Evolutionary conservation across 1,140 invertebrate genomes (phyloP), one percentile per base, ranked within the genome.

Genomic region (Hormaphis cornu): DNA sequence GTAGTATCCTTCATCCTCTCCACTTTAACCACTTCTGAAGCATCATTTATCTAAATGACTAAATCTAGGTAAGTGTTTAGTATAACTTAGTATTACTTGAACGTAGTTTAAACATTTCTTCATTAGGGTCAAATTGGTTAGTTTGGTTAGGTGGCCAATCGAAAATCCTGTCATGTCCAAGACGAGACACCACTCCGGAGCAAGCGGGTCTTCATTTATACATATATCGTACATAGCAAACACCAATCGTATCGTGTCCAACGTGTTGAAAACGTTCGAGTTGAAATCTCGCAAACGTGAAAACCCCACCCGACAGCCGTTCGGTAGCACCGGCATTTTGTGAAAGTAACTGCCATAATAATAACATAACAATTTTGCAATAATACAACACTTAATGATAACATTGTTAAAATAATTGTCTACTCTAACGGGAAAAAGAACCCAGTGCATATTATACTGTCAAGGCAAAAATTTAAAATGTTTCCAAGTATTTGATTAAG

Each of bases 141-240:
- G n/a, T 16, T 69, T 71, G 5, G 50, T 50, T 12, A 71, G 35
- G 30, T 71, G 70, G 8, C 70, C 59, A 0, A 71, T 22, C 10
- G 46, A 37, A 44, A 66, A 54, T 53, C 70, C 70, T 4, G 46
- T 56, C 59, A 71, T 69, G n/a, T 71, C 61, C 50, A 66, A 42
- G 2, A 69, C 37, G 5, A 71, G 22, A 20, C 59, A 37, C 61
- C 59, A 66, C 33, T 52, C 61, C 9, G 24, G 14, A 10, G 48
- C 59, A 6, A 56, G 24, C 0, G 59, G 53, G 22, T 66, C 44
- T n/a, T 71, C 70, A 6, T 71, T 30, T 9, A 54, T 42, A 4
- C 50, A 42, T 28, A 71, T 58, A 5, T 71, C 70, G 4, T 33
- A 69, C 59, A 63, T 54, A n/a, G 48, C 37, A 2, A 71, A 69